phyloP scores from a whole-genome alignment of 2,797 vertebrate genomes.

The Gobionotothen gibberifrons region DNA sequence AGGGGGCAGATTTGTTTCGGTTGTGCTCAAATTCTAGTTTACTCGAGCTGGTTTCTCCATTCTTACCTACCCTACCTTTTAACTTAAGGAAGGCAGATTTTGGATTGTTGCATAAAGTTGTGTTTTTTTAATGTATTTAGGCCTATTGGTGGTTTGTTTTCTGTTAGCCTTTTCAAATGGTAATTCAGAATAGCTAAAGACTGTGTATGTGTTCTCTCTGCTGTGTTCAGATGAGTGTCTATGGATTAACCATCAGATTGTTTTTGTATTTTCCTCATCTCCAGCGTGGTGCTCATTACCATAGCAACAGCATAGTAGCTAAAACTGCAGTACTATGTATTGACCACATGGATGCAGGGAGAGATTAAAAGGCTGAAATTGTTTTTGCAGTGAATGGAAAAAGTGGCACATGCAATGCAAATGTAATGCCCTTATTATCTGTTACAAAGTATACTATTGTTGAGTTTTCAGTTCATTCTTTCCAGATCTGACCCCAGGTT shows the following conservation, averaged over 20 bases:
- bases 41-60: too few relatives aligned
- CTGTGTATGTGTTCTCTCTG: not conserved
- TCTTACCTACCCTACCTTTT: too few relatives aligned
- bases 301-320: conserved; percentile 54
- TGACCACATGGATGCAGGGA: not conserved
- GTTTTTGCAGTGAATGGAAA: too few relatives aligned
- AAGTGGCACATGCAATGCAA: not conserved
- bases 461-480: not conserved
- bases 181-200: not conserved
- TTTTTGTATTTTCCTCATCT: conserved; percentile 12
- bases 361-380: not conserved
- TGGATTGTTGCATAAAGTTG: not conserved
- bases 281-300: conserved; percentile 47
- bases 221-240: not conserved
- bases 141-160: not conserved
- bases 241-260: not conserved
- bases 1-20: too few relatives aligned
- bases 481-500: not conserved
- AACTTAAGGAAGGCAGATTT: too few relatives aligned
- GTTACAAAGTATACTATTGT: not conserved
- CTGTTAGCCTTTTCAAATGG: too few relatives aligned
- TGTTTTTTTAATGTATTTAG: too few relatives aligned
- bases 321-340: conserved; percentile 18
- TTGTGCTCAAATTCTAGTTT: too few relatives aligned
- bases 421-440: not conserved